Base-by-base conservation (phyloP, 2,888 invertebrate genomes). In the Cataglyphis cursor region DNA sequence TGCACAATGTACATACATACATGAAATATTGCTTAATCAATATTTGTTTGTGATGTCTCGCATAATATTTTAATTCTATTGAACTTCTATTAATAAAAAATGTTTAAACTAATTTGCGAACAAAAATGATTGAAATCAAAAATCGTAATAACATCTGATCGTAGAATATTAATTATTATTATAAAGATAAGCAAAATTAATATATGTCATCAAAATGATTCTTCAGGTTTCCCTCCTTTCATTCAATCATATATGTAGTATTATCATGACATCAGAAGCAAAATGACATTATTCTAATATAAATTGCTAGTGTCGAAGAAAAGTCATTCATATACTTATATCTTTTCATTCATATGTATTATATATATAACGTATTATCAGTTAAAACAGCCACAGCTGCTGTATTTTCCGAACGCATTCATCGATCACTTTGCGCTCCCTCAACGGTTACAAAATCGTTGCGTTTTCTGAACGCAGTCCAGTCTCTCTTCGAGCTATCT, bases 331-430 rank as follows among this genome's bases (percentile, higher is more conserved):
- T 18, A n/a, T 48, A 44, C 15, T 15, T 44, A 44, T 44, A 44
- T 15, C 28, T 28, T 44, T 44, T 44, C 44, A 44, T 15, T 44
- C 44, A 44, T 44, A 15, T 44, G 5, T 12, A 41, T 44, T 15
- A 44, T 44, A 15, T 44, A 15, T 12, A 41, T 15, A n/a, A 48
- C 48, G n/a, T 48, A 18, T n/a, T 6, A 5, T 48, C 48, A 48
- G n/a, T n/a, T 8, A n/a, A n/a, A 48, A 18, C n/a, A 48, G 48
- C 48, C 48, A 18, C 48, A 48, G 18, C 48, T 48, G 6, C 18
- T 48, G n/a, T 48, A n/a, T 48, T 48, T 48, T 48, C 48, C 48
- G 48, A 48, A 48, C 48, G 48, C 48, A 48, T 48, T 48, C 48
- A 48, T 48, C 48, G 48, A 48, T 48, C n/a, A 48, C 48, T 48